Conservation (phyloP, 2,113 vertebrate genomes). For the Terrapene triunguis region DNA sequence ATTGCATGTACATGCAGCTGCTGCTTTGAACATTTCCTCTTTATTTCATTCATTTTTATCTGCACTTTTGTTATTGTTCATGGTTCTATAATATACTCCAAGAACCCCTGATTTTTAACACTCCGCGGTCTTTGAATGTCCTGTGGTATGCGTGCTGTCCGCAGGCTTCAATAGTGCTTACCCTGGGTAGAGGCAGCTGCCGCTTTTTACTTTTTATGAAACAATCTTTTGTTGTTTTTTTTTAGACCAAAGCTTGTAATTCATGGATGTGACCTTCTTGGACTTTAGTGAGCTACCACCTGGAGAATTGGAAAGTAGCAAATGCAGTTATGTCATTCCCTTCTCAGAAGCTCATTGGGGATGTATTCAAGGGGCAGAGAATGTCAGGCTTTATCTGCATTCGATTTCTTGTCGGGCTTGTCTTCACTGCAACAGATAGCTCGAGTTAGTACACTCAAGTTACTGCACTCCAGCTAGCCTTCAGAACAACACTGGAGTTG, state of each 20-base stretch:
- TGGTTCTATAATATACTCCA: neutral
- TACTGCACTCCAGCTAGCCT: neutral
- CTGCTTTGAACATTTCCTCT: neutral
- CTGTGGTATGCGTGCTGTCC: neutral
- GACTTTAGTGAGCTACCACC: constrained; percentile 3
- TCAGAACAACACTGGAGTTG: neutral
- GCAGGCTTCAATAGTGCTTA: neutral
- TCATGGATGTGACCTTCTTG: constrained; percentile 1
- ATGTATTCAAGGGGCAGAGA: neutral
- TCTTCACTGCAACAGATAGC: neutral
- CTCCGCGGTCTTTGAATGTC: neutral
- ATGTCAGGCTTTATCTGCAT: neutral
- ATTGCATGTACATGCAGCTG: neutral
- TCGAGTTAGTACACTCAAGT: neutral
- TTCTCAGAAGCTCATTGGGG: neutral
- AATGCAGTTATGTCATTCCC: neutral
- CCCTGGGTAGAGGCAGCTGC: constrained; percentile 41
- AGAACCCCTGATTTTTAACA: neutral
- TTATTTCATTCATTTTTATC: neutral
- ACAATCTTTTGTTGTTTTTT: constrained; percentile 31
- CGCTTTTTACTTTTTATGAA: constrained; percentile 28
- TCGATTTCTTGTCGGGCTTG: neutral
- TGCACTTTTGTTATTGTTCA: neutral
- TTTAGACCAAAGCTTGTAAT: constrained; percentile 2
- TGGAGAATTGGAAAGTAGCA: neutral